Evolutionary conservation across 92 coral and sea anemone genomes (phyloP), one percentile per base, ranked within the genome.

Genomic region (Virgularia gustaviana): DNA sequence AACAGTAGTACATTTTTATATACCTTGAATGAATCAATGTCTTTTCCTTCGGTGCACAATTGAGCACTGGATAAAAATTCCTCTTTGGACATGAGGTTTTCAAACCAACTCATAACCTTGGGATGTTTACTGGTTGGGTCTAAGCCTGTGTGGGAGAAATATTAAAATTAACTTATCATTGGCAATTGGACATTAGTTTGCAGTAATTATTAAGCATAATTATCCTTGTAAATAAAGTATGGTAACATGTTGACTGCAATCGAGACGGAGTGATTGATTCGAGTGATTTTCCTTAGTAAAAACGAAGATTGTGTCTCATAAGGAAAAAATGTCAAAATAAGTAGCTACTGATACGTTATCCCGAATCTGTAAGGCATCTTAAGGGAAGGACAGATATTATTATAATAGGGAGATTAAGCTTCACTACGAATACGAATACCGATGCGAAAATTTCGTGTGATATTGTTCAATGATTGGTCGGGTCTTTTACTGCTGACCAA

Each of bases 1-100:
- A n/a, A n/a, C n/a, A n/a, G n/a, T 47, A 47, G 18, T 47, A 15
- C 6, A 5, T 56, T 36, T 11, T n/a, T 20, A 70, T 57, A 53
- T 45, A 89, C 99, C 85, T 89, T 88, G 22, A 89, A 87, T 41
- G 87, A 80, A 13, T 71, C 62, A 9, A 62, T 60, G n/a, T 96
- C 94, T 74, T 79, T 81, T 35, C 76, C 86, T 73, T 58, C 85
- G 16, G 81, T 84, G 5, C 72, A 84, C 22, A 61, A 72, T 23
- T 81, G 71, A 19, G 72, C 80, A 82, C 81, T 71, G 65, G 79
- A 78, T 24, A 62, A 33, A 70, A 94, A 94, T 27, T 75, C 96
- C 28, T 82, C 79, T 52, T 63, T 83, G 9, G 76, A 19, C 83
- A 77, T 80, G 27, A 94, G 78, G 16, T 73, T 62, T 36, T 73